A percentile compares a stretch with the other conserved stretches of the same genome.
Conservation (phyloP, 1,140 invertebrate species). For the Lanistes nyassanus region DNA sequence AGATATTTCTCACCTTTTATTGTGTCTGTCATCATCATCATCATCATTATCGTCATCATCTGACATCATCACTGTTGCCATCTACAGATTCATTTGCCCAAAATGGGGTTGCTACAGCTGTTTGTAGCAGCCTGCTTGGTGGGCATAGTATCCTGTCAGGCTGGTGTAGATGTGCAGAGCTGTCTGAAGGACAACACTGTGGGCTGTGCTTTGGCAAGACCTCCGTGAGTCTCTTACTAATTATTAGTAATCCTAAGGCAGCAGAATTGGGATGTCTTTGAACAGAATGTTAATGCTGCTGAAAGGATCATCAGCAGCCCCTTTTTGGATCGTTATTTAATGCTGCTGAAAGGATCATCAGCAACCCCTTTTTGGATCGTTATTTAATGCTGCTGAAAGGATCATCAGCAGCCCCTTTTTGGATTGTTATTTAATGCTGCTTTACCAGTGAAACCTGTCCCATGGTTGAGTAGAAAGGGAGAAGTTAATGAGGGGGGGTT, state of each 20-base stretch:
- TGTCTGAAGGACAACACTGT: slow-evolving; percentile 29
- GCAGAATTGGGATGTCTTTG: not conserved
- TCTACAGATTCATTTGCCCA: not conserved
- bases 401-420: not conserved
- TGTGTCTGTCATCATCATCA: not conserved
- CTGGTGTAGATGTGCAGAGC: slow-evolving; percentile 9
- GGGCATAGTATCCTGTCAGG: not conserved
- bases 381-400: not conserved
- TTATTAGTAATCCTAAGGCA: too few relatives aligned
- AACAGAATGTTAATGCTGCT: too few relatives aligned
- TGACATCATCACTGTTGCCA: not conserved
- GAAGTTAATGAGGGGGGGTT: too few relatives aligned
- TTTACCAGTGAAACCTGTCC: too few relatives aligned
- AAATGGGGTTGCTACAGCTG: slow-evolving; percentile 7
- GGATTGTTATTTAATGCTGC: not conserved
- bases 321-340: not conserved
- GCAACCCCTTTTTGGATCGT: too few relatives aligned
- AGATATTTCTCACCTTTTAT: not conserved
- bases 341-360: not conserved
- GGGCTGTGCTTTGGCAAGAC: slow-evolving; percentile 31
- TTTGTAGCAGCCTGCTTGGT: slow-evolving; percentile 19
- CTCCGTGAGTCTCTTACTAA: slow-evolving; percentile 36
- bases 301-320: too few relatives aligned
- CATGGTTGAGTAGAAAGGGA: too few relatives aligned
- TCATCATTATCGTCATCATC: not conserved